Percentiles rank a stretch among this genome's conserved stretches.
Conservation (phyloP, 2,888 invertebrate species). For the Hoplodrina ambigua region DNA sequence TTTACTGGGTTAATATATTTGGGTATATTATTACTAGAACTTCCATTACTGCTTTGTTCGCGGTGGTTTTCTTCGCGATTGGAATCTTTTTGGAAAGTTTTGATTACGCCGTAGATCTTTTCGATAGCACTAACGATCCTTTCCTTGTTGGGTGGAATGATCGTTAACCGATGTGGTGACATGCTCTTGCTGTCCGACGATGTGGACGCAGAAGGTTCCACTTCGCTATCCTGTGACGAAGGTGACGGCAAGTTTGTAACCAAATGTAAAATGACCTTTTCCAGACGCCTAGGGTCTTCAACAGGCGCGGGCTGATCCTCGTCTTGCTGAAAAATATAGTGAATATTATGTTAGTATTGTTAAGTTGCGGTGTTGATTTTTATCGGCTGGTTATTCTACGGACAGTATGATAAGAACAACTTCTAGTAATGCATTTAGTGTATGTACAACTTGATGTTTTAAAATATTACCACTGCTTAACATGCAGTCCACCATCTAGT, state of each 20-base stretch:
- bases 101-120: constrained; percentile 80
- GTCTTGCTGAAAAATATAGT: constrained; percentile 63
- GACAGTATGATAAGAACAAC: background rate
- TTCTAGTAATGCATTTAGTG: no score
- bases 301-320: constrained; percentile 79
- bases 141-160: constrained; percentile 80
- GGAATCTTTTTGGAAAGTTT: constrained; percentile 55
- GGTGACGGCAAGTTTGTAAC: constrained; percentile 81
- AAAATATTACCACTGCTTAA: no score
- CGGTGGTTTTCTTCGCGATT: constrained; percentile 1
- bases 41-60: constrained; percentile 1
- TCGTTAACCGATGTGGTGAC: constrained; percentile 66
- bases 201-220: background rate
- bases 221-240: constrained; percentile 43
- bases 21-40: constrained; percentile 5
- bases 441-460: no score
- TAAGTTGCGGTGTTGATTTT: background rate
- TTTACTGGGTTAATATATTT: constrained; percentile 2
- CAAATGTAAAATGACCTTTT: constrained; percentile 93
- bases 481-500: no score
- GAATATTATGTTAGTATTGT: background rate
- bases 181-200: constrained; percentile 37
- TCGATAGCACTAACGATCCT: constrained; percentile 80
- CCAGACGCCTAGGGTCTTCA: constrained; percentile 92
- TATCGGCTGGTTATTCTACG: background rate